A percentile compares a stretch with the other conserved stretches of the same genome.
These are phyloP conservation scores for Notolabrus celidotus DNA, from an alignment of 2,797 vertebrate genomes.

Conservation along the genomic window DNA sequence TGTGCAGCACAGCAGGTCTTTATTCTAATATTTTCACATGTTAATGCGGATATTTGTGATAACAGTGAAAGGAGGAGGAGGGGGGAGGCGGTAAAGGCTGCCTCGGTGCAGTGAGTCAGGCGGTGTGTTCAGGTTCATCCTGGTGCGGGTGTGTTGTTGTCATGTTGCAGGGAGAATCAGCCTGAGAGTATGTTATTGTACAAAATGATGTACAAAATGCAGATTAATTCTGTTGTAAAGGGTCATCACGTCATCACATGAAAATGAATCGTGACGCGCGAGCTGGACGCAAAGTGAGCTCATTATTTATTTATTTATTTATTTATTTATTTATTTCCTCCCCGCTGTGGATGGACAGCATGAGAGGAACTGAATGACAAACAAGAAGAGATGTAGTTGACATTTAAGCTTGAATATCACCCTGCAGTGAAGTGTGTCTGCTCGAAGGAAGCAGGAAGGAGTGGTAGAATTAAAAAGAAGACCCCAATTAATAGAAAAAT, in stretches of 20 bases:
- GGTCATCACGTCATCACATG: background rate
- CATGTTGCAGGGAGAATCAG: no score
- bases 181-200: no score
- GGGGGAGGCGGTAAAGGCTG: slow-evolving; percentile 11
- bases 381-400: background rate
- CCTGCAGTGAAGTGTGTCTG: background rate
- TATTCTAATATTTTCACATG: background rate
- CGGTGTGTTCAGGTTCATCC: slow-evolving; percentile 55
- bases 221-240: no score
- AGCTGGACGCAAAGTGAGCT: background rate
- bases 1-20: background rate
- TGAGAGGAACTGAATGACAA: background rate
- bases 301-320: slow-evolving; percentile 30
- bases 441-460: background rate
- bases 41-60: background rate
- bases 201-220: no score
- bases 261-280: slow-evolving; percentile 46
- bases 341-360: slow-evolving; percentile 18
- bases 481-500: background rate
- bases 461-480: background rate
- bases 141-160: slow-evolving; percentile 6
- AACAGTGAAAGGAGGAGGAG: background rate
- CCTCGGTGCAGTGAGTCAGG: slow-evolving; percentile 10
- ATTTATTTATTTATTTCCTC: slow-evolving; percentile 26
- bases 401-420: background rate